Evolutionary conservation across 2,113 vertebrate species (phyloP).

Genomic region (Hypanus sabinus): DNA sequence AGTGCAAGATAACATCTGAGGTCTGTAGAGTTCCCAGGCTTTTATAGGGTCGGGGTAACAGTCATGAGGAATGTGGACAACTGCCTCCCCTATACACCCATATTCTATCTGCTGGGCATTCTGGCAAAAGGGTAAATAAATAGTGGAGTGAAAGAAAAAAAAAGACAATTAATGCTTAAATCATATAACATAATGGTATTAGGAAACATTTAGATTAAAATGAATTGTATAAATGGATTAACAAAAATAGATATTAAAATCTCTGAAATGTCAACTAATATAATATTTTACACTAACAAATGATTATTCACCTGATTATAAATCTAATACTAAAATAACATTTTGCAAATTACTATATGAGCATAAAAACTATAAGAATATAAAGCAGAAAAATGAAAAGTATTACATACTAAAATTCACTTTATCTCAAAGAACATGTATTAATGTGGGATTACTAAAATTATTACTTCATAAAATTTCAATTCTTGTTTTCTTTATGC

Average conservation of each 20-base stretch:
- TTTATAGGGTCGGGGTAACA: constrained; percentile 50
- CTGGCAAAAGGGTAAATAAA: constrained; percentile 30
- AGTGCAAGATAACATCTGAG: constrained; percentile 53
- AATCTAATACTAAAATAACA: not conserved
- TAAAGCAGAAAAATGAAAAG: not conserved
- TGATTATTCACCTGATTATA: not conserved
- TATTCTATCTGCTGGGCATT: constrained; percentile 46
- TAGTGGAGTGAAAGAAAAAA: not conserved
- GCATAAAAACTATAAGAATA: not conserved
- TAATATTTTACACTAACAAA: not conserved
- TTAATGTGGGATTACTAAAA: not conserved
- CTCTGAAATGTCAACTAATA: not conserved
- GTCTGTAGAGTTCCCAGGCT: constrained; percentile 58
- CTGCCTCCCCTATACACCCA: constrained; percentile 47
- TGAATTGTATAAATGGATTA: not conserved
- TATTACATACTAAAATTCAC: not conserved
- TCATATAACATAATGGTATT: constrained; percentile 17
- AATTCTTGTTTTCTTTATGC: not conserved
- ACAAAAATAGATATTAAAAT: not conserved
- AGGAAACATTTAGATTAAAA: not conserved
- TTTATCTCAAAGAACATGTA: too few relatives aligned
- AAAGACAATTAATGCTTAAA: constrained; percentile 29
- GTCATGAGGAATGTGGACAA: constrained; percentile 44
- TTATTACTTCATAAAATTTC: not conserved
- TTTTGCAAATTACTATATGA: not conserved